phyloP scores from a whole-genome alignment of 2,888 invertebrate genomes.

The Argyresthia albistria region DNA sequence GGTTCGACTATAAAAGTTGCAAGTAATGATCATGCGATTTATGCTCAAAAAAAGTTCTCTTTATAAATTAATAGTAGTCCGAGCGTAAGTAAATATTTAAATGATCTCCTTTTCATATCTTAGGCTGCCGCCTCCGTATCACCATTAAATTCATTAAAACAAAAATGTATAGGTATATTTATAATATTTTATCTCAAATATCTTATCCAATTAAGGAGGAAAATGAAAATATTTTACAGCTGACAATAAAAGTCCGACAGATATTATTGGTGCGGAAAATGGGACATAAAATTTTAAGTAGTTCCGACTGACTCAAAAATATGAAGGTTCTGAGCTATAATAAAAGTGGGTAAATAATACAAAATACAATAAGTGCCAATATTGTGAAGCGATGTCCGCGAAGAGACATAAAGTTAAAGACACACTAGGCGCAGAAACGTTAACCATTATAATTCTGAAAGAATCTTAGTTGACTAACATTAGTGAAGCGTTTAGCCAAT shows the following conservation, averaged over 20 bases:
- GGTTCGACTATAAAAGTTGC: too few relatives aligned
- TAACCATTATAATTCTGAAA: too few relatives aligned
- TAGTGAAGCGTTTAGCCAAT: too few relatives aligned
- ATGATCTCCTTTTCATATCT: too few relatives aligned
- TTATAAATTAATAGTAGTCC: too few relatives aligned
- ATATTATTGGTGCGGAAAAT: conserved; percentile 57
- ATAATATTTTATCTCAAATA: not conserved
- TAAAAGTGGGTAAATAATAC: conserved; percentile 70
- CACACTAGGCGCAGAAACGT: conserved; percentile 16
- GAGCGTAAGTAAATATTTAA: too few relatives aligned
- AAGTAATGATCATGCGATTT: too few relatives aligned
- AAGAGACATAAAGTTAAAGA: conserved; percentile 18
- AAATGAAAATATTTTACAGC: conserved; percentile 40
- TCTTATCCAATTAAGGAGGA: conserved; percentile 44
- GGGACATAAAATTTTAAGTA: conserved; percentile 63
- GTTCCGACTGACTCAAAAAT: conserved; percentile 66
- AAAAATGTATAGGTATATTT: not conserved
- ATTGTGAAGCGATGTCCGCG: conserved; percentile 41
- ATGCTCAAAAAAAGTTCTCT: too few relatives aligned
- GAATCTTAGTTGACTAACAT: too few relatives aligned
- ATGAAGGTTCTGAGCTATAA: conserved; percentile 47
- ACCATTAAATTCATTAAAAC: not conserved
- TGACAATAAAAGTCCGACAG: conserved; percentile 41
- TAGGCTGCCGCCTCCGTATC: too few relatives aligned
- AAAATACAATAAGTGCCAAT: conserved; percentile 70